These are phyloP conservation scores for Dipodomys stephensi DNA, from an alignment of 2,113 vertebrate genomes.

Conservation along the genomic window DNA sequence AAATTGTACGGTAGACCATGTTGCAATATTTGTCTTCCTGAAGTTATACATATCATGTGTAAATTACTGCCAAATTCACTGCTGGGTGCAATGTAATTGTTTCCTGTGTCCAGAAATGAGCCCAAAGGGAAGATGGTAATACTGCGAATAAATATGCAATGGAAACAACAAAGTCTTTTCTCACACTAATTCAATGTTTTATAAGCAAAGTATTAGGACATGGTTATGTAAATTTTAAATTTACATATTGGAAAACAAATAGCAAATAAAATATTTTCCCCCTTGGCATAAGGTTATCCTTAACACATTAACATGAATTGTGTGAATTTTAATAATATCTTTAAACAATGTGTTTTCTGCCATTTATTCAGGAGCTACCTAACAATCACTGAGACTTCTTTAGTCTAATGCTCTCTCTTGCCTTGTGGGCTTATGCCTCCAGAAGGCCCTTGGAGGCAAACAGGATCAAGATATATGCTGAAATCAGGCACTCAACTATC, in stretches of 20 bases:
- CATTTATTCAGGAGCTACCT: slow-evolving; percentile 57
- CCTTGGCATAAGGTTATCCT: slow-evolving; percentile 59
- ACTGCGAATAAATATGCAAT: slow-evolving; percentile 37
- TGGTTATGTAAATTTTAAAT: slow-evolving; percentile 63
- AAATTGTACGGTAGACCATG: not conserved
- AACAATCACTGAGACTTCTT: not conserved
- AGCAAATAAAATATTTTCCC: slow-evolving; percentile 59
- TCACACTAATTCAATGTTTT: slow-evolving; percentile 62
- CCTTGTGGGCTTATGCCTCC: not conserved
- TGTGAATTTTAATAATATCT: slow-evolving; percentile 71
- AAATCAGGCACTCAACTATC: not conserved
- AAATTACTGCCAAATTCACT: not conserved
- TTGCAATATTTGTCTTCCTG: not conserved
- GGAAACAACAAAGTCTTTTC: slow-evolving; percentile 51
- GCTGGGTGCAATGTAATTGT: not conserved
- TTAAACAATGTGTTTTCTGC: slow-evolving; percentile 55
- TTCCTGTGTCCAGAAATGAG: slow-evolving; percentile 42
- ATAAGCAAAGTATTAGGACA: slow-evolving; percentile 73
- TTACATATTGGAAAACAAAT: slow-evolving; percentile 70
- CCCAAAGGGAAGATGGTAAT: slow-evolving; percentile 21
- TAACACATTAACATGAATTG: slow-evolving; percentile 78
- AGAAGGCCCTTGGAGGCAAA: not conserved
- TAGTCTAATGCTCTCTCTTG: not conserved
- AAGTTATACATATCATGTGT: not conserved
- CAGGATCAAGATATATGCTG: not conserved